Conservation (phyloP, 1,140 invertebrate genomes). For the Pissodes strobi region DNA sequence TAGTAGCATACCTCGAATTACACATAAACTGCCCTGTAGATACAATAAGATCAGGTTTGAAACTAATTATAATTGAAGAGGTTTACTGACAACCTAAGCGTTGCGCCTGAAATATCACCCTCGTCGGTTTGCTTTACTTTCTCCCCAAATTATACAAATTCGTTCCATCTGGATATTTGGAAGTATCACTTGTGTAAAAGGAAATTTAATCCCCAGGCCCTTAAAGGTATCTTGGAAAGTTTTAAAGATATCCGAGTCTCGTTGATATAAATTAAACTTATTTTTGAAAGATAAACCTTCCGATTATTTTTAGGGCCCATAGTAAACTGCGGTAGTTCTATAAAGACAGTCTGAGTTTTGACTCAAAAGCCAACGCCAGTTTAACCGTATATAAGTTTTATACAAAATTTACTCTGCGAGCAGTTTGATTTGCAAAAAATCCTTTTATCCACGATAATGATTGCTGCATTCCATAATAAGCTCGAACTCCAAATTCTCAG, state of each 20-base stretch:
- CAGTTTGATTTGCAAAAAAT: too few relatives aligned
- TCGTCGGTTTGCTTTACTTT: constrained; percentile 20
- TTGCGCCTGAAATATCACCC: constrained; percentile 16
- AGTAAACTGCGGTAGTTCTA: too few relatives aligned
- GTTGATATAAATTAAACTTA: background rate
- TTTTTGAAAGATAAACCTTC: background rate
- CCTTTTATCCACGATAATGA: too few relatives aligned
- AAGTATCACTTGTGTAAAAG: constrained; percentile 28
- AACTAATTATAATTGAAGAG: constrained; percentile 27
- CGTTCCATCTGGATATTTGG: constrained; percentile 13
- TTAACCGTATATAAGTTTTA: too few relatives aligned
- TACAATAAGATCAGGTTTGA: constrained; percentile 2
- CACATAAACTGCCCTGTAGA: background rate
- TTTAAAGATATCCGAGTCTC: constrained; percentile 13
- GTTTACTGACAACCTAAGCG: constrained; percentile 13
- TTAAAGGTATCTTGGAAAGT: constrained; percentile 20
- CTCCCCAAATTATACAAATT: constrained; percentile 30
- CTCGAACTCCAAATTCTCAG: too few relatives aligned
- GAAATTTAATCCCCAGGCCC: constrained; percentile 26
- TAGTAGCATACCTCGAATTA: too few relatives aligned
- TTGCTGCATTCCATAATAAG: too few relatives aligned
- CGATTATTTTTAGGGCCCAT: too few relatives aligned
- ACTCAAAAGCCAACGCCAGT: too few relatives aligned
- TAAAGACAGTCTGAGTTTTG: too few relatives aligned
- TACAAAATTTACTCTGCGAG: too few relatives aligned